These are phyloP conservation scores for Yoshiicerus persimilis DNA, from an alignment of 1,140 invertebrate genomes.

Conservation along the genomic window DNA sequence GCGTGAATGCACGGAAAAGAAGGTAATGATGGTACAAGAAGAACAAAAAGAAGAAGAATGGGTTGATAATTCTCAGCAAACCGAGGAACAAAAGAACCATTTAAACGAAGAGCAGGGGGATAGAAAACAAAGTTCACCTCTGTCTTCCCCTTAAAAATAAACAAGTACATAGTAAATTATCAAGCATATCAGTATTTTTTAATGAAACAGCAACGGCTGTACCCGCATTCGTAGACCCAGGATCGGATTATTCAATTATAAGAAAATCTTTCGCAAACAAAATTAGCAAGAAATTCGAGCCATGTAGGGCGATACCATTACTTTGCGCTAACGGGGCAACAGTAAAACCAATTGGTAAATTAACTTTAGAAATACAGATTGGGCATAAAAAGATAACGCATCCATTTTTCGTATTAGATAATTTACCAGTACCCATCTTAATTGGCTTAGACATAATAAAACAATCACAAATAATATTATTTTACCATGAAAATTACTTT, in stretches of 20 bases:
- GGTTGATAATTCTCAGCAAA: background rate
- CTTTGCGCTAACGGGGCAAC: background rate
- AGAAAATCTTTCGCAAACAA: background rate
- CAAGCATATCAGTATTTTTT: too few relatives aligned
- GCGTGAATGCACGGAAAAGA: too few relatives aligned
- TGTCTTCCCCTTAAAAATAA: background rate
- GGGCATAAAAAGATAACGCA: background rate
- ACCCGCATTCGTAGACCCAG: too few relatives aligned
- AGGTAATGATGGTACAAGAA: background rate
- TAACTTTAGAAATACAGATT: background rate
- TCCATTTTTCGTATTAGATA: background rate
- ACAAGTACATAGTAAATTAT: too few relatives aligned
- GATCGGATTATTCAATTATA: too few relatives aligned
- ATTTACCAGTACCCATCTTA: background rate
- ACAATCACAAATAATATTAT: background rate
- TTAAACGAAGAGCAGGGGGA: background rate
- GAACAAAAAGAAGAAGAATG: background rate
- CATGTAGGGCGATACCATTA: background rate
- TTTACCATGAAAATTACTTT: background rate
- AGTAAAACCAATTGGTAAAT: background rate
- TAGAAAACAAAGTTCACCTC: background rate
- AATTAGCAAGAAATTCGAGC: background rate
- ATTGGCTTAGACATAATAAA: background rate
- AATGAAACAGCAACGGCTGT: too few relatives aligned
- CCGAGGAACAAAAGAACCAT: background rate